Evolutionary conservation across 2,888 invertebrate species (phyloP).

Genomic region (Eudasyphora cyanicolor): DNA sequence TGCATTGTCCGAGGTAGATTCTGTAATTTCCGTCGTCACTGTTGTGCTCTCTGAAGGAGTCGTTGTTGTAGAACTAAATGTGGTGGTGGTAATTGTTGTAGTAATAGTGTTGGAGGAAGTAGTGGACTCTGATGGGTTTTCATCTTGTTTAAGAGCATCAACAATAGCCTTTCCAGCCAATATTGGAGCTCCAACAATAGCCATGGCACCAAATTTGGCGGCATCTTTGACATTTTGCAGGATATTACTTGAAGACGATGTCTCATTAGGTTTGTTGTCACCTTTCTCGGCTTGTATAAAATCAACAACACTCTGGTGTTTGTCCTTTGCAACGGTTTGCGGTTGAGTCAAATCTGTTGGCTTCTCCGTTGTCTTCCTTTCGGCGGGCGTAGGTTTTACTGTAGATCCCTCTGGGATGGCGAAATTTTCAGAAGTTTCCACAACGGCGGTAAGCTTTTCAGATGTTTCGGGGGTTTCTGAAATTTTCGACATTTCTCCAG

Average conservation of each 20-base stretch:
- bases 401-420: too few relatives aligned
- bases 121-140: constrained; percentile 59
- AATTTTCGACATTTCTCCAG: too few relatives aligned
- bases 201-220: constrained; percentile 91
- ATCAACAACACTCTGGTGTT: constrained; percentile 69
- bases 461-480: background rate
- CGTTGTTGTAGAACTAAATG: background rate
- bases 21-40: background rate
- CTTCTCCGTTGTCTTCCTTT: constrained; percentile 27
- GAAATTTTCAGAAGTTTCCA: too few relatives aligned
- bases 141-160: constrained; percentile 86
- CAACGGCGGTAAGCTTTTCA: too few relatives aligned
- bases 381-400: constrained; percentile 30
- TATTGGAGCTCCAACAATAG: constrained; percentile 92
- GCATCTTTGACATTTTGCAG: constrained; percentile 82
- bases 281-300: constrained; percentile 71
- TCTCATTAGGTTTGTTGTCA: background rate
- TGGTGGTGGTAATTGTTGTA: constrained; percentile 57
- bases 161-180: constrained; percentile 92
- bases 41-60: background rate
- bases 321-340: constrained; percentile 53
- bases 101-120: constrained; percentile 35
- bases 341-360: background rate
- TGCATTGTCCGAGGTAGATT: constrained; percentile 18
- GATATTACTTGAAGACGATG: constrained; percentile 64